Conservation (phyloP, 2,797 vertebrate genomes). For the Amphiprion clarkii region DNA sequence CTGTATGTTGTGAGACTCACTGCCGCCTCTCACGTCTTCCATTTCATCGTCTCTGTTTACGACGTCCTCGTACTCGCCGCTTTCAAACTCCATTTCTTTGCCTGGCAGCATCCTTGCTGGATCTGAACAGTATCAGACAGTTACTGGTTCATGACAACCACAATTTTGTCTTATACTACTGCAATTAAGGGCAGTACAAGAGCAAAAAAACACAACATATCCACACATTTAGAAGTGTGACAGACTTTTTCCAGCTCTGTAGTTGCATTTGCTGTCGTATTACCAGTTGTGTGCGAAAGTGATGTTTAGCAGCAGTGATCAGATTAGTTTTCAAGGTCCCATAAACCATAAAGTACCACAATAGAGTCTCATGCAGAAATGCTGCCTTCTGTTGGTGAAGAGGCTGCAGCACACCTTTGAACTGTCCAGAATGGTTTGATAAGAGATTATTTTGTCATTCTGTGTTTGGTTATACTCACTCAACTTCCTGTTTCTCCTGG, state of each 20-base stretch:
- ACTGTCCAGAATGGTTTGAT: background rate
- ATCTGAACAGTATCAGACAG: background rate
- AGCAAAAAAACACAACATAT: background rate
- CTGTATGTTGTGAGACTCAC: constrained; percentile 40
- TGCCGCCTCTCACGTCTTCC: constrained; percentile 3
- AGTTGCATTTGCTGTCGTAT: background rate
- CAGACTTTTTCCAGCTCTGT: background rate
- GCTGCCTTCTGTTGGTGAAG: constrained; percentile 50
- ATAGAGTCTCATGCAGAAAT: constrained; percentile 7
- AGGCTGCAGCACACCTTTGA: background rate
- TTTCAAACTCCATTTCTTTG: constrained; percentile 47
- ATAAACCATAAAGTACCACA: background rate
- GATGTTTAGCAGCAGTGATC: background rate
- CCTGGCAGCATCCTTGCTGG: constrained; percentile 31
- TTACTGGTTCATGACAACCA: background rate
- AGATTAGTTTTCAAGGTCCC: background rate
- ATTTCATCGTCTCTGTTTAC: constrained; percentile 24
- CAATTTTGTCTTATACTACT: background rate
- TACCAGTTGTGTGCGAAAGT: background rate
- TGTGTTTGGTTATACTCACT: constrained; percentile 43
- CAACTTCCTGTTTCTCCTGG: constrained; percentile 22
- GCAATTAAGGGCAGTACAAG: no score
- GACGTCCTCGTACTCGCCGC: constrained; percentile 64
- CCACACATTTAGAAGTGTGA: no score
- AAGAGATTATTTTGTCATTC: background rate